Base-by-base conservation (phyloP, 2,797 vertebrate species). In the Clarias platycephalus region DNA sequence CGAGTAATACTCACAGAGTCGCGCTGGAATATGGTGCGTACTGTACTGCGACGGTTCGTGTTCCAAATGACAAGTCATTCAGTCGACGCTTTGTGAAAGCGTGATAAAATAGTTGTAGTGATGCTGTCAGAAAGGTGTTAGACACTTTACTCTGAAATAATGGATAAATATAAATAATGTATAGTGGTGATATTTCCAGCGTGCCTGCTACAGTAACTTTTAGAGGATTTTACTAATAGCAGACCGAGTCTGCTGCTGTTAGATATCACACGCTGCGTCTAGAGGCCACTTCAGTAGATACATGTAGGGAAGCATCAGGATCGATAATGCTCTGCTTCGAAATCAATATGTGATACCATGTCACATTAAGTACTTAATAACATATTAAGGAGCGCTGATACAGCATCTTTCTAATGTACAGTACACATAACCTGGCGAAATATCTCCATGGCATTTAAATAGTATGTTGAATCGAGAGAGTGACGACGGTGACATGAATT, bases 11-110 rank as follows among this genome's bases (percentile, higher is more conserved):
- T 74, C 68, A 16, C 5, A 2, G 57, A 74, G 67, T 34, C 81
- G 26, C 67, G 1, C 16, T n/a, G 74, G 37, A 82, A 72, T 44
- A 77, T 68, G 49, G 74, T 16, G 84, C 63, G 31, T 62, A 37
- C 79, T 9, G 34, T 84, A 63, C n/a, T 31, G 70, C 70, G 12
- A 12, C 26, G 44, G 53, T 37, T 78, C 74, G 18, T 62, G 64
- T 85, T 82, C 75, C 84, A 78, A 84, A 84, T 80, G 84, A 85
- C 63, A 62, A 85, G 78, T 40, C 72, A 78, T 60, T 16, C 81
- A 57, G 55, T n/a, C 63, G 22, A 34, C 37, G 80, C 64, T 77
- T 83, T 31, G 80, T 83, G 67, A 71, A 83, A 64, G 81, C 72
- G 13, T 26, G 75, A 79, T 77, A 82, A 81, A 86, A 71, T 71